A percentile compares a stretch with the other conserved stretches of the same genome.
phyloP scores from a whole-genome alignment of 2,797 vertebrate species.

The Pelobates cultripes region DNA sequence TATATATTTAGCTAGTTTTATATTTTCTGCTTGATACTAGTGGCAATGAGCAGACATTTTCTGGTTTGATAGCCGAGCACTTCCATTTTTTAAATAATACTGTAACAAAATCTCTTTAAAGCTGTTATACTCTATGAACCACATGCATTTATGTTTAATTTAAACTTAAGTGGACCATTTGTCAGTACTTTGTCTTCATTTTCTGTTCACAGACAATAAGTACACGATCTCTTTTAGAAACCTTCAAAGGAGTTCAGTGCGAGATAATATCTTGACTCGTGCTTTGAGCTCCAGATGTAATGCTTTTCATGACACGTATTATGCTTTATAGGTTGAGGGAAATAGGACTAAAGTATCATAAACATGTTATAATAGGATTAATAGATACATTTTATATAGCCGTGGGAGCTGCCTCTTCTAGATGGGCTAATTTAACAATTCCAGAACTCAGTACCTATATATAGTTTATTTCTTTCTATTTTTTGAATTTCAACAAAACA shows the following conservation, averaged over 20 bases:
- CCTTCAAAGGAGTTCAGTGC: background rate
- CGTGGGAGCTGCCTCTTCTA: background rate
- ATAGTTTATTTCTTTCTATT: background rate
- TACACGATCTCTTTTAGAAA: background rate
- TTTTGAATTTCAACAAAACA: too few species aligned
- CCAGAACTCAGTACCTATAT: background rate
- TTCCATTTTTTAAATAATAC: background rate
- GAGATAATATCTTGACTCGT: background rate
- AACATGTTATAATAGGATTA: background rate
- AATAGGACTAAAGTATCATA: background rate
- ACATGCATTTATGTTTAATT: background rate
- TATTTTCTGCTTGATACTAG: background rate
- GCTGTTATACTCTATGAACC: background rate
- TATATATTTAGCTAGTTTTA: background rate
- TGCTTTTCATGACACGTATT: background rate
- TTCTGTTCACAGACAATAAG: background rate
- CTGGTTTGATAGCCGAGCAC: background rate
- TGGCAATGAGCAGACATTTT: background rate
- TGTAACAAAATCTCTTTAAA: background rate
- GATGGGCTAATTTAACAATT: background rate
- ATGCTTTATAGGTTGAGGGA: background rate
- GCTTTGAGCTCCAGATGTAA: background rate
- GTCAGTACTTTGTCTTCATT: constrained; percentile 2
- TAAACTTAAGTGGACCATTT: background rate
- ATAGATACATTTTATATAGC: background rate